Evolutionary conservation across 2,888 invertebrate genomes (phyloP), one percentile per base, ranked within the genome.

Genomic region (Cantharis rustica): DNA sequence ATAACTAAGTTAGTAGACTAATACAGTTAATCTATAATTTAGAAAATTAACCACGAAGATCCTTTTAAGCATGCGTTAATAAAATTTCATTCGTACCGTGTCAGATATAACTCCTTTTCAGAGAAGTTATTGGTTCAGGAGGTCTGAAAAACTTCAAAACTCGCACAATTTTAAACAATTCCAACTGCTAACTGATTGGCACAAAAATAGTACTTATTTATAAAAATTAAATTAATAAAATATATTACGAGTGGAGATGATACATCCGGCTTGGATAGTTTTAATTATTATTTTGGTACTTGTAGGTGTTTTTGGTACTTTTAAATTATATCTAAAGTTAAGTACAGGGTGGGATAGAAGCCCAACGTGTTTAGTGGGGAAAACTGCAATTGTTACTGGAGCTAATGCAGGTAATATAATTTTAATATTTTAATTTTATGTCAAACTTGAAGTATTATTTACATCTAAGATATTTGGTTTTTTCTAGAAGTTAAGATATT

Each of bases 321-420:
- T 71, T 15, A 17, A n/a, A 16, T n/a, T 20, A 9, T n/a, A 2
- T 15, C 11, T 71, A 3, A 77, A 74, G 69, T 72, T 79, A 3
- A 82, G 78, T n/a, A 72, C 81, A 47, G 84, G 84, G 27, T 82
- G 83, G 76, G 86, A 85, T 78, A 84, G 77, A 20, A 86, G 85
- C 76, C 83, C 81, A 61, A 75, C 80, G 61, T 80, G 85, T 68
- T 79, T 87, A 31, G 82, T 84, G 71, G 87, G 86, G 17, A 86
- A 86, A 81, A 86, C 86, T 11, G 85, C 84, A 15, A 81, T 87
- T 16, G 82, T 87, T 27, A 87, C 87, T 2, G 87, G 87, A 75
- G 81, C 86, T 7, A 87, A 86, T 75, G 81, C 79, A 80, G 84
- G 84, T 84, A 77, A 73, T 72, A 15, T 9, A 15, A 26, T 63